Evolutionary conservation across 2,113 vertebrate species (phyloP).

Genomic region (Phycodurus eques): DNA sequence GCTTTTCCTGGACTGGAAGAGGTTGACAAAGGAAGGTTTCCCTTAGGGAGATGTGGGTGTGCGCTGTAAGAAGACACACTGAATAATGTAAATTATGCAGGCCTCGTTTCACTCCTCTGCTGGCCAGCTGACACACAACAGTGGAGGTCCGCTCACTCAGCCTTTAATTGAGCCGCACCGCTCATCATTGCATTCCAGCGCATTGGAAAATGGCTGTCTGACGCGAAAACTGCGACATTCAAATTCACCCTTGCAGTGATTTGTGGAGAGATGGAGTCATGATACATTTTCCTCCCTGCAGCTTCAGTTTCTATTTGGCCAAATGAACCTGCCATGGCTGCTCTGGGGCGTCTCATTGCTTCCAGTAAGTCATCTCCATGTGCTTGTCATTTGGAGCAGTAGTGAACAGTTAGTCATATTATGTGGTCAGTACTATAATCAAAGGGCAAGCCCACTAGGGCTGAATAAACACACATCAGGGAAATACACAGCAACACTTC

Average conservation of each 20-base stretch:
- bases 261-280: background rate
- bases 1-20: constrained; percentile 11
- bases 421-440: constrained; percentile 70
- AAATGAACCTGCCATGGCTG: constrained; percentile 17
- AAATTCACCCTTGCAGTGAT: constrained; percentile 28
- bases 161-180: constrained; percentile 60
- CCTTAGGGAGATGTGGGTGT: constrained; percentile 33
- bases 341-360: constrained; percentile 60
- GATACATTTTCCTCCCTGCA: constrained; percentile 8
- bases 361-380: constrained; percentile 66
- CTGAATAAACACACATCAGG: constrained; percentile 70
- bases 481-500: constrained; percentile 60
- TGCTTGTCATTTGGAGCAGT: constrained; percentile 72
- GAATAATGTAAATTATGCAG: constrained; percentile 50
- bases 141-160: constrained; percentile 59
- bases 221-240: constrained; percentile 44
- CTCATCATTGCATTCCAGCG: constrained; percentile 65
- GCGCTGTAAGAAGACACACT: constrained; percentile 33
- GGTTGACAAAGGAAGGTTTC: constrained; percentile 14
- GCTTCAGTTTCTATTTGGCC: constrained; percentile 39
- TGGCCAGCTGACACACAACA: constrained; percentile 54
- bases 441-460: constrained; percentile 64
- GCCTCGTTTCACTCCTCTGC: constrained; percentile 52
- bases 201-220: constrained; percentile 57
- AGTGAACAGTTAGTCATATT: constrained; percentile 70